These are phyloP conservation scores for Gambelia wislizenii DNA, from an alignment of 2,797 vertebrate species.

Conservation along the genomic window DNA sequence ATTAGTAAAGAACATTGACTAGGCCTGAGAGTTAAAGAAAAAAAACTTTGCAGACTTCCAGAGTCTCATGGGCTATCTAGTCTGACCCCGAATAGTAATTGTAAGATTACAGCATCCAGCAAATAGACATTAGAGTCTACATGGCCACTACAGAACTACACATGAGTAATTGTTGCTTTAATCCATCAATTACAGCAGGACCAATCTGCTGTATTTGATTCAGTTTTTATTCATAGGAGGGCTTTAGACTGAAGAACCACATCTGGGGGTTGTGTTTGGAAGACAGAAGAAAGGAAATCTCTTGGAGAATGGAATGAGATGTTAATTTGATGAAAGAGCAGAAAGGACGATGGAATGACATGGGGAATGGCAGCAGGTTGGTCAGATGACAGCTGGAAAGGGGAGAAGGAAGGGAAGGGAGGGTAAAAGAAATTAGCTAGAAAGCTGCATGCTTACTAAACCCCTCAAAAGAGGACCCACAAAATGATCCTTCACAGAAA, in stretches of 20 bases:
- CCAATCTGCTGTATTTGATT: not conserved
- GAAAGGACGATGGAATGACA: not conserved
- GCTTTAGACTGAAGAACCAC: not conserved
- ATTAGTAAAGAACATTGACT: too few species aligned
- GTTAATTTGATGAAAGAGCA: not conserved
- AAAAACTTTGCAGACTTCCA: too few species aligned
- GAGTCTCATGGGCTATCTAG: too few species aligned
- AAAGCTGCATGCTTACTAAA: too few species aligned
- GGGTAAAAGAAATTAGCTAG: not conserved
- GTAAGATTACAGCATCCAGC: too few species aligned
- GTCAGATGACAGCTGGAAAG: not conserved
- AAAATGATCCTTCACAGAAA: not conserved
- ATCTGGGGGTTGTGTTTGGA: not conserved
- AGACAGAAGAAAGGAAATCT: not conserved
- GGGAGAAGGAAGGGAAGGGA: too few species aligned
- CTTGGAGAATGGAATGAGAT: not conserved
- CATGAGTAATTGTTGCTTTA: slow-evolving; percentile 43
- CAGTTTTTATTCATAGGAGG: not conserved
- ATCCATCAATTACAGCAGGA: not conserved
- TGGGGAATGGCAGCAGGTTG: not conserved
- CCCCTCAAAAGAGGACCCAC: not conserved
- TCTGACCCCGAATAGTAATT: too few species aligned
- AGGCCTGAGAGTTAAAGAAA: too few species aligned
- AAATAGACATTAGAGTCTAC: too few species aligned
- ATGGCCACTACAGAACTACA: too few species aligned